Percentiles rank a stretch among this genome's conserved stretches.
Evolutionary conservation across 2,797 vertebrate species (phyloP).

Genomic region (Pipistrellus pygmaeus): DNA sequence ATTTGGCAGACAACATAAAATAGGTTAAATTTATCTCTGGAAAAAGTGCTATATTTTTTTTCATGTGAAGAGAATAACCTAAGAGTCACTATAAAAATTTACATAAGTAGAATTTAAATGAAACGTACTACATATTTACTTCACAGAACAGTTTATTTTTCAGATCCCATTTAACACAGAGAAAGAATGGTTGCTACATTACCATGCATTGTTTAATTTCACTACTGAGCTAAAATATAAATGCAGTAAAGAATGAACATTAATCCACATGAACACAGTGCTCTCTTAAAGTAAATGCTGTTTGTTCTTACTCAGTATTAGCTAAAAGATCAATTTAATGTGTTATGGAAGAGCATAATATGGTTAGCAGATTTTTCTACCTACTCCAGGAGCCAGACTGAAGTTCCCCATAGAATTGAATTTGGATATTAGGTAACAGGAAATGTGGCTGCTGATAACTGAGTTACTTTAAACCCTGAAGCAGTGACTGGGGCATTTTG

Average conservation of each 20-base stretch:
- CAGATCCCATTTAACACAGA: background rate
- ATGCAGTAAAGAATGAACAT: slow-evolving; percentile 70
- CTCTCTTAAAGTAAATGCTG: slow-evolving; percentile 29
- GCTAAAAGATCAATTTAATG: slow-evolving; percentile 37
- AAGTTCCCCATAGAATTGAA: slow-evolving; percentile 79
- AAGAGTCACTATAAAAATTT: background rate
- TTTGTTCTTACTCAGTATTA: slow-evolving; percentile 62
- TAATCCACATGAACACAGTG: slow-evolving; percentile 19
- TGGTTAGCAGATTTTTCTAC: slow-evolving; percentile 78
- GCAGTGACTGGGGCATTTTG: slow-evolving; percentile 82
- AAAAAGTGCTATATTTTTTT: slow-evolving; percentile 20
- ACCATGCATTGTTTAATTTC: slow-evolving; percentile 55
- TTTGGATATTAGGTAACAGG: slow-evolving; percentile 85
- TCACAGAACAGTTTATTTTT: slow-evolving; percentile 50
- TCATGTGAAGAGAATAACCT: background rate
- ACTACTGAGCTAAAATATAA: slow-evolving; percentile 75
- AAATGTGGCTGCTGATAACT: slow-evolving; percentile 84
- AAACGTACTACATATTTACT: slow-evolving; percentile 30
- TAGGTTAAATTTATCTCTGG: background rate
- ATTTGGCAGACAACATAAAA: slow-evolving; percentile 3
- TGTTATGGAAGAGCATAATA: slow-evolving; percentile 71
- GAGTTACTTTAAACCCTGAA: slow-evolving; percentile 80
- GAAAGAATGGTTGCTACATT: slow-evolving; percentile 38
- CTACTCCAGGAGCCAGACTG: slow-evolving; percentile 76
- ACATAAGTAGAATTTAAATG: slow-evolving; percentile 56